A percentile compares a stretch with the other conserved stretches of the same genome.
phyloP scores from a whole-genome alignment of 1,140 invertebrate genomes.

The Sinella curviseta region DNA sequence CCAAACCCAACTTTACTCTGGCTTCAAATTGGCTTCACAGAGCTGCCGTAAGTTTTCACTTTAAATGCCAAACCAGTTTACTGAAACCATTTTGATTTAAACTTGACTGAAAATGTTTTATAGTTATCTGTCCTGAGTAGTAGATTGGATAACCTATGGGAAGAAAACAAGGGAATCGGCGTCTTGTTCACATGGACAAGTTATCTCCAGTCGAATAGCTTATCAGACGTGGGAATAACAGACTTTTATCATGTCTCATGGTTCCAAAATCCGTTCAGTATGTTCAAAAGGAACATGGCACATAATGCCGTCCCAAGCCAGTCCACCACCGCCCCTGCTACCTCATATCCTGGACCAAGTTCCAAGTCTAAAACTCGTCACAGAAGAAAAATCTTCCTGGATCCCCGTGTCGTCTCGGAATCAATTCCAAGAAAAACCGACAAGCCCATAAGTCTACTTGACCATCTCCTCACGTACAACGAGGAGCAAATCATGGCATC shows the following conservation, averaged over 20 bases:
- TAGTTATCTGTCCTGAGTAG: slow-evolving; percentile 58
- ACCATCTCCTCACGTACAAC: slow-evolving; percentile 56
- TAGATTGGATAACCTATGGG: slow-evolving; percentile 63
- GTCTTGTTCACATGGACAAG: slow-evolving; percentile 63
- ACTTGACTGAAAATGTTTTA: slow-evolving; percentile 39
- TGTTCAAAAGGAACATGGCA: too few species aligned
- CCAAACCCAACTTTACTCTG: slow-evolving; percentile 60
- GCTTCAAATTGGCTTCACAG: slow-evolving; percentile 61
- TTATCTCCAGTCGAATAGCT: slow-evolving; percentile 61
- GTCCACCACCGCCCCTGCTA: too few species aligned
- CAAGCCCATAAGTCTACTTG: slow-evolving; percentile 44
- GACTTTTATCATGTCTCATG: slow-evolving; percentile 43
- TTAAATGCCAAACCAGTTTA: too few species aligned
- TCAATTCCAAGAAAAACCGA: slow-evolving; percentile 25
- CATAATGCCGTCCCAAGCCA: too few species aligned
- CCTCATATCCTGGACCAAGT: too few species aligned
- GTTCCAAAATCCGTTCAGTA: background rate
- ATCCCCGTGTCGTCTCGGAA: slow-evolving; percentile 49
- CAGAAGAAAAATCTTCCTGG: too few species aligned
- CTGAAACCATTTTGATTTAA: too few species aligned
- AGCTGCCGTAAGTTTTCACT: slow-evolving; percentile 52
- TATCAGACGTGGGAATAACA: slow-evolving; percentile 55
- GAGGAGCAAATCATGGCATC: slow-evolving; percentile 53
- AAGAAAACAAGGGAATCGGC: slow-evolving; percentile 58
- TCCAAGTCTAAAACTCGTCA: too few species aligned